Conservation (phyloP, 2,888 invertebrate genomes). For the Notodonta ziczac region DNA sequence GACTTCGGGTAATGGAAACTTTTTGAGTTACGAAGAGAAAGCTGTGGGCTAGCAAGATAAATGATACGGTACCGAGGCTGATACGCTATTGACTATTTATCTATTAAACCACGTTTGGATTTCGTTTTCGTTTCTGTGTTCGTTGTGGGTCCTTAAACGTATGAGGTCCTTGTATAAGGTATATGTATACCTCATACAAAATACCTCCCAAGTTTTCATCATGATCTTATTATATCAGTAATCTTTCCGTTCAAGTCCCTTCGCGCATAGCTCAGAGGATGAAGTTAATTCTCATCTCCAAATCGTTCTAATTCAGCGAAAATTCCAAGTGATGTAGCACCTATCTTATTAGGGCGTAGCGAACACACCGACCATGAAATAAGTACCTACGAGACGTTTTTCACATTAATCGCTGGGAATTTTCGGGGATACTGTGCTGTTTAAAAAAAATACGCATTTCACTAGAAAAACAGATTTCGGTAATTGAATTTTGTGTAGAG, state of each 20-base stretch:
- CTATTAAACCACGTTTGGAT: no score
- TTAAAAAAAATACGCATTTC: constrained; percentile 10
- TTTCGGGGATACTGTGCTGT: not conserved
- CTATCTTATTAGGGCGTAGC: not conserved
- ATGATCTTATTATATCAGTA: constrained; percentile 20
- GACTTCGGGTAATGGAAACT: no score
- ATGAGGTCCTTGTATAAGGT: no score
- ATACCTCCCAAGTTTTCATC: constrained; percentile 9
- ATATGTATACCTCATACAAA: no score
- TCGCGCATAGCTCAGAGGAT: constrained; percentile 10
- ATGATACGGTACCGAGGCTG: no score
- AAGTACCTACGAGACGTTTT: constrained; percentile 37
- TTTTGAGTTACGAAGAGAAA: no score
- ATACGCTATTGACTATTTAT: no score
- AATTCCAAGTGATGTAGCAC: constrained; percentile 16
- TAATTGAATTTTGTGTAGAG: not conserved
- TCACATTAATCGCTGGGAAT: constrained; percentile 23
- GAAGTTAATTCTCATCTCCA: constrained; percentile 33
- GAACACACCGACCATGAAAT: constrained; percentile 43
- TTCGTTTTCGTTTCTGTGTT: no score
- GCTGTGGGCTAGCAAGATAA: no score
- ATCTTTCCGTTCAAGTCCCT: constrained; percentile 15
- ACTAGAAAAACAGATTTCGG: constrained; percentile 3
- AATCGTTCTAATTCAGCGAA: constrained; percentile 19
- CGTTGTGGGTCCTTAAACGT: no score